Base-by-base conservation (phyloP, 2,888 invertebrate genomes). In the Megalurothrips usitatus region DNA sequence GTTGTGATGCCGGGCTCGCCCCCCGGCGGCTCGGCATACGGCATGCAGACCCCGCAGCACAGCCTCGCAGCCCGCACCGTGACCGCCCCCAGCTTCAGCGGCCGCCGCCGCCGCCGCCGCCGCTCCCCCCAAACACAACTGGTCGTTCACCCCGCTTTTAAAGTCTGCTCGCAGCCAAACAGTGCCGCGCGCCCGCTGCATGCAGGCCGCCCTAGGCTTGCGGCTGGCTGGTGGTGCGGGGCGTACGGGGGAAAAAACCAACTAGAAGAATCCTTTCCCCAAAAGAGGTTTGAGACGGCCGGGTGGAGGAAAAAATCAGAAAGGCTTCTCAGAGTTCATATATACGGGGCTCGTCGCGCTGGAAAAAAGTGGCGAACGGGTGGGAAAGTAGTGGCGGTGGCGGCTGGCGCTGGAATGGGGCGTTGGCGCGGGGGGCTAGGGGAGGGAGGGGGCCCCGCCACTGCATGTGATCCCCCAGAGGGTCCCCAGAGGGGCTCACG, bases 311-410 rank as follows among this genome's bases (percentile, higher is more conserved):
- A 75, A 12, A 26, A 75, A 26, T 26, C 23, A 23, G 26, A 68
- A 23, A 68, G 68, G 23, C 68, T 58, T 17, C 4, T 26, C 23
- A 26, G 12, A 26, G 68, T 75, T 23, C 68, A 26, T 75, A 26
- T 75, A 26, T 58, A 58, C 58, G 68, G 68, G 68, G 68, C 68
- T 26, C 26, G 68, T 26, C 26, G 68, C 26, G 68, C 68, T 75
- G 68, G 26, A 75, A 75, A 75, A 75, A 75, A 75, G 68, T 58
- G 10, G 68, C 68, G 10, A 75, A 75, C 68, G 68, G 68, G 68
- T 75, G 68, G 68, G 68, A 75, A 75, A 75, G 26, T 26, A 1
- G 23, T 75, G 68, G 68, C 23, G 68, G 26, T 26, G n/a, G 68
- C 23, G n/a, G 68, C 23, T 75, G 9, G 63, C 17, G 68, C 68